Evolutionary conservation across 2,888 invertebrate species (phyloP), one percentile per base, ranked within the genome.

Genomic region (Rhamphomyia laevipes): DNA sequence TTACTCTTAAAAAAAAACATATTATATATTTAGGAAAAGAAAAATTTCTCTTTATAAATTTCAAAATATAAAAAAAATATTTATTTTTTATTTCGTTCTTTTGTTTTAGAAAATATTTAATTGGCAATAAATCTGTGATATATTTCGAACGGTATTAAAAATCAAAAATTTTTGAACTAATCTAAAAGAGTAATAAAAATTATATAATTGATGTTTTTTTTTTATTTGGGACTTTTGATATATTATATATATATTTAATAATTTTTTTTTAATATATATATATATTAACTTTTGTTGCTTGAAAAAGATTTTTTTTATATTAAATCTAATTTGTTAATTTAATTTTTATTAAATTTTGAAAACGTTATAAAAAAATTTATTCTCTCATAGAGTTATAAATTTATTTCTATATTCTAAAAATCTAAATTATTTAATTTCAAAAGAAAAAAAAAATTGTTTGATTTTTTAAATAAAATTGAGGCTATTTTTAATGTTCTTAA

Each of bases 101-200:
- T 27, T 27, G 23, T 27, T 27, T 27, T 27, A 27, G 45, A 18
- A 40, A 40, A 40, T 18, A 40, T 18, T n/a, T 18, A 45, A 49
- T 49, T 49, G 49, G 49, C 45, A 49, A 49, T 46, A 49, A 49
- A 49, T 49, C 49, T 49, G 49, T 49, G 49, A 49, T 49, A 49
- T 45, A 49, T 45, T 45, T 45, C 21, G 42, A 27, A 49, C 35
- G 45, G 43, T 43, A 43, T 41, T 45, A 45, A 48, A 40, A 48
- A 40, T 31, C 33, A 31, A 41, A 37, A 40, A 10, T 37, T 7
- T 37, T 12, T 37, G 4, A 37, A 27, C 7, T 27, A 27, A 27
- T 4, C 23, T 27, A 27, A 27, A 27, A 27, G 23, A 27, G 23
- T 27, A 27, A 27, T 27, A 9, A 27, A 27, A 27, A 27, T 27